Percentiles rank a stretch among this genome's conserved stretches.
phyloP scores from a whole-genome alignment of 2,888 invertebrate genomes.

The Latheticus oryzae region DNA sequence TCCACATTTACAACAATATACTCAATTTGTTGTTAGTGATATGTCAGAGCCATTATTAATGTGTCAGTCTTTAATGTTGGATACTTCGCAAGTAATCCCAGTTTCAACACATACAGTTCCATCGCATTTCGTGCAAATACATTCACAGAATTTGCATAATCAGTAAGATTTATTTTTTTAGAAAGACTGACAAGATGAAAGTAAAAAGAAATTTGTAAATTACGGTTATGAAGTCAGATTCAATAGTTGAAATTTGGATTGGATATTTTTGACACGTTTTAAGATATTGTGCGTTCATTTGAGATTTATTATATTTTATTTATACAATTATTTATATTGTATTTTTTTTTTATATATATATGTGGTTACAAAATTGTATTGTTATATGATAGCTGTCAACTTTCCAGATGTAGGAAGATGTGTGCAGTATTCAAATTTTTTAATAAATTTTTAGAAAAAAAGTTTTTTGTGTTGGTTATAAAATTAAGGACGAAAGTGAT shows the following conservation, averaged over 20 bases:
- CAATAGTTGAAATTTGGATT: no score
- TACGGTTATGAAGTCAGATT: no score
- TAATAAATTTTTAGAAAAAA: background rate
- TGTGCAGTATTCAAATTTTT: conserved; percentile 4
- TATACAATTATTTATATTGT: no score
- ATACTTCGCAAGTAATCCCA: conserved; percentile 59
- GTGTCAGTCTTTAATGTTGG: conserved; percentile 61
- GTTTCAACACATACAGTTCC: conserved; percentile 53
- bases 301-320: no score
- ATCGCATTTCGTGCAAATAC: conserved; percentile 59
- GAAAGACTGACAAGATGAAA: conserved; percentile 12
- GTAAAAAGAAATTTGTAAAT: conserved; percentile 9
- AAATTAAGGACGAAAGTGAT: no score
- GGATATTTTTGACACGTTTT: no score
- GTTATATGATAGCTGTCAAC: no score
- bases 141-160: conserved; percentile 48
- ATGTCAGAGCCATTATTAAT: conserved; percentile 58
- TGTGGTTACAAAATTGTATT: no score
- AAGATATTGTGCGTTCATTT: no score
- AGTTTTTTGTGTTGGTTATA: no score
- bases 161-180: conserved; percentile 26
- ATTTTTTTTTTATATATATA: no score
- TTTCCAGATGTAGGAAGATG: background rate
- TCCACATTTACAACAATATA: conserved; percentile 47
- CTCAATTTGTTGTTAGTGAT: conserved; percentile 59